Conservation (phyloP, 1,140 invertebrate genomes). For the Manduca sexta region DNA sequence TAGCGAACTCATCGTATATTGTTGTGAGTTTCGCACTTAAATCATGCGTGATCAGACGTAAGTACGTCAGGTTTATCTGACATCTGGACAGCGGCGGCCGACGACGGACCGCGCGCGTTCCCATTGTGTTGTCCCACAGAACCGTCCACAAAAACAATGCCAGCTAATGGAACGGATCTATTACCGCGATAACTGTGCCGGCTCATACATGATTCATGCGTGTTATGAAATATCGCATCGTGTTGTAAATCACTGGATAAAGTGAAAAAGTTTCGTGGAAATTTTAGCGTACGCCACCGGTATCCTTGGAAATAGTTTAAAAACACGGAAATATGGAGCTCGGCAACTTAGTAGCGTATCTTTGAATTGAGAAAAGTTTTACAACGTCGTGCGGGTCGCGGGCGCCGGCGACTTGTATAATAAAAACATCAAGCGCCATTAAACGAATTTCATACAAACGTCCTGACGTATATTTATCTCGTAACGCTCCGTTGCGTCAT, state of each 20-base stretch:
- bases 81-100: constrained; percentile 57
- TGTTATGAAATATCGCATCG: constrained; percentile 5
- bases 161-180: constrained; percentile 36
- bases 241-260: not conserved
- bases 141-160: constrained; percentile 23
- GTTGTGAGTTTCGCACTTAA: constrained; percentile 50
- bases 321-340: too few species aligned
- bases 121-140: constrained; percentile 28
- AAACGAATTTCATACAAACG: not conserved
- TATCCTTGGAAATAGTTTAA: too few species aligned
- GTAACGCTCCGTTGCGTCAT: not conserved
- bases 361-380: too few species aligned
- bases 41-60: constrained; percentile 63
- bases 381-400: too few species aligned
- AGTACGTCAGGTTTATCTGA: constrained; percentile 50
- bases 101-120: constrained; percentile 31
- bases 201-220: constrained; percentile 20
- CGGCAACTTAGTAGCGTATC: too few species aligned
- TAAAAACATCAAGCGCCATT: too few species aligned
- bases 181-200: constrained; percentile 23
- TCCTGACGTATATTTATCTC: not conserved
- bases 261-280: too few species aligned
- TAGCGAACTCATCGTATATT: constrained; percentile 25
- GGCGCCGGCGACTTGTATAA: too few species aligned
- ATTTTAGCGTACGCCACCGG: too few species aligned